Conservation (phyloP, 2,797 vertebrate genomes). For the Sitta carolinensis region DNA sequence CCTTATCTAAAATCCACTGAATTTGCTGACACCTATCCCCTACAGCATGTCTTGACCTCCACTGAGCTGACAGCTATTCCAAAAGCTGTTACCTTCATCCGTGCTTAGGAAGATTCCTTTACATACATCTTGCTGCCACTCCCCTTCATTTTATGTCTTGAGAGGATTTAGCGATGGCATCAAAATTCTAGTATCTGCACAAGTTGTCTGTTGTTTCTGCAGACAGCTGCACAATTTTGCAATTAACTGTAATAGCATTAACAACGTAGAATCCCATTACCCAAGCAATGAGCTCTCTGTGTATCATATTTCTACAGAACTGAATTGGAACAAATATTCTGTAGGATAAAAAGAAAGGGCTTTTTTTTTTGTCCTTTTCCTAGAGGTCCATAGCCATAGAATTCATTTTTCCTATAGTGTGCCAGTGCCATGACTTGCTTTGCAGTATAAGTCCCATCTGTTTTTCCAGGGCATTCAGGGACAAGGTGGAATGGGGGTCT, state of each 20-base stretch:
- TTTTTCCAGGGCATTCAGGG: conserved; percentile 52
- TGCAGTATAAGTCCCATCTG: conserved; percentile 38
- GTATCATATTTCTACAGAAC: neutral
- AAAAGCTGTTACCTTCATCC: neutral
- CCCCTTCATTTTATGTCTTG: neutral
- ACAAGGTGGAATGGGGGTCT: conserved; percentile 52
- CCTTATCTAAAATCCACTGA: neutral
- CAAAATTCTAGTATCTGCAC: neutral
- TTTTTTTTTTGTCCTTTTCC: neutral
- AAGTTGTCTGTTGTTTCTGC: neutral
- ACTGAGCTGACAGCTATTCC: neutral
- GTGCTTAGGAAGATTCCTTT: neutral
- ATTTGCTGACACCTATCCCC: neutral
- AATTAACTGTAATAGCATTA: neutral
- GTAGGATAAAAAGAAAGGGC: neutral
- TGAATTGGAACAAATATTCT: neutral
- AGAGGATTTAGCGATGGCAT: neutral
- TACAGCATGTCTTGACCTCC: neutral
- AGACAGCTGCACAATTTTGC: neutral
- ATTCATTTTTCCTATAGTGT: neutral
- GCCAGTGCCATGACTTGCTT: conserved; percentile 24
- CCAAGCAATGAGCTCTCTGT: neutral
- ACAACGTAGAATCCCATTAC: neutral
- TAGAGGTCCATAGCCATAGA: neutral
- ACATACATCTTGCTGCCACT: neutral